Base-by-base conservation (phyloP, 2,888 invertebrate species). In the Seladonia tumulorum region DNA sequence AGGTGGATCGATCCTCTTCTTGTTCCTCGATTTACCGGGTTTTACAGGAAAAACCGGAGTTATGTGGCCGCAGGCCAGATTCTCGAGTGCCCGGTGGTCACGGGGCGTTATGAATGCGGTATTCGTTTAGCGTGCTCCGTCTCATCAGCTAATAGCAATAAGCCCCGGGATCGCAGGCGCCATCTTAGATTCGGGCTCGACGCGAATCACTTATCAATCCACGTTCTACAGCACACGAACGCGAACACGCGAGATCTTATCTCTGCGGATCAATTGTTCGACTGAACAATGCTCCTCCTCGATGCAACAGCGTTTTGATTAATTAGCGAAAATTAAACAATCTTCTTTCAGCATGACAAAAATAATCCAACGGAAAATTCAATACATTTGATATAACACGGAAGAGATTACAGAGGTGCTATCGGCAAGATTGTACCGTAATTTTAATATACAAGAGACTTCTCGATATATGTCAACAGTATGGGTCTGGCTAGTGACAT, bases 1-100 rank as follows among this genome's bases (percentile, higher is more conserved):
- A 22, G 53, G 29, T 68, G 22, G 63, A 84, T 82, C 72, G 83
- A 84, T 87, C 79, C 71, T 72, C 14, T 16, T 78, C 75, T 78
- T 25, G 57, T 57, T 63, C n/a, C n/a, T 84, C 68, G 12, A 68
- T 73, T 75, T 80, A 60, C 83, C 81, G 42, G 57, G 57, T 79
- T 82, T 81, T 29, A 29, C 66, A 53, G 29, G 60, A 53, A 70
- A 80, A 66, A 5, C 22, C 70, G 49, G 53, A 85, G 77, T 79
- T 88, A 89, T 84, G 82, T 90, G 88, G 88, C 88, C 47, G 5
- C 22, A 42, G 60, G 89, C 86, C 89, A 90, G 80, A 86, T 86
- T 89, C 57, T 25, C 77, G 78, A 82, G 70, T 76, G 68, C 57
- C 72, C 57, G 68, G 53, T 71, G 76, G 39, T 74, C 76, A 60